Conservation (phyloP, 2,888 invertebrate species). For the Drosophila macrospina region DNA sequence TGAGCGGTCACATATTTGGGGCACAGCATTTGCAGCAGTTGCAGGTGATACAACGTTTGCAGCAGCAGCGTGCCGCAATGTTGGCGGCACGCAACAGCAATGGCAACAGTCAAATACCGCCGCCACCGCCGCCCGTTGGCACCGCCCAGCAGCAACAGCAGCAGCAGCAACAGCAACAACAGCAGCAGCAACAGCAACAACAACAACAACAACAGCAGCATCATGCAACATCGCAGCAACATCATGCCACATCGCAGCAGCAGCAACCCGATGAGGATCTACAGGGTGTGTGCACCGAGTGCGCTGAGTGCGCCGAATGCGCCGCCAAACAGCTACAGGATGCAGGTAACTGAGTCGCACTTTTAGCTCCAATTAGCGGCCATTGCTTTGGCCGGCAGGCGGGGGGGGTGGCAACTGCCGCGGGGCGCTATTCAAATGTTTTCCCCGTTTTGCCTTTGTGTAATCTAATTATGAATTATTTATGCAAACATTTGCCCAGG, state of each 20-base stretch:
- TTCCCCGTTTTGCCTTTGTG: slow-evolving; percentile 67
- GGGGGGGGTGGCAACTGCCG: background rate
- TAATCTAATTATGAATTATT: slow-evolving; percentile 77
- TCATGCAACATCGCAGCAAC: slow-evolving; percentile 40
- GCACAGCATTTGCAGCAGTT: slow-evolving; percentile 88
- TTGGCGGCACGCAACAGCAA: slow-evolving; percentile 85
- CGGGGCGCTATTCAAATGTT: slow-evolving; percentile 48
- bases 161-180: slow-evolving; percentile 55
- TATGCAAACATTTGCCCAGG: slow-evolving; percentile 66
- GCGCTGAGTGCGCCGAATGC: slow-evolving; percentile 85
- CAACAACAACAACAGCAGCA: slow-evolving; percentile 59
- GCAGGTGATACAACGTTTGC: slow-evolving; percentile 88
- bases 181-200: slow-evolving; percentile 54
- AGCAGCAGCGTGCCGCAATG: slow-evolving; percentile 87
- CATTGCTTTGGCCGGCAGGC: slow-evolving; percentile 8
- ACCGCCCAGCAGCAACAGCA: slow-evolving; percentile 48
- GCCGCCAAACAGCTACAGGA: slow-evolving; percentile 85
- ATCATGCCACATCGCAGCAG: slow-evolving; percentile 4
- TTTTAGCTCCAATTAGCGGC: slow-evolving; percentile 52
- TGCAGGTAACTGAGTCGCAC: slow-evolving; percentile 76
- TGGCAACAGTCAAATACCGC: slow-evolving; percentile 60
- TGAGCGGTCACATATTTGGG: slow-evolving; percentile 88
- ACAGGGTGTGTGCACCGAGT: slow-evolving; percentile 85
- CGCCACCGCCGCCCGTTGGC: slow-evolving; percentile 66
- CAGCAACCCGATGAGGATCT: slow-evolving; percentile 80